Evolutionary conservation across 2,797 vertebrate species (phyloP).

Genomic region (Enteromius argenteus): DNA sequence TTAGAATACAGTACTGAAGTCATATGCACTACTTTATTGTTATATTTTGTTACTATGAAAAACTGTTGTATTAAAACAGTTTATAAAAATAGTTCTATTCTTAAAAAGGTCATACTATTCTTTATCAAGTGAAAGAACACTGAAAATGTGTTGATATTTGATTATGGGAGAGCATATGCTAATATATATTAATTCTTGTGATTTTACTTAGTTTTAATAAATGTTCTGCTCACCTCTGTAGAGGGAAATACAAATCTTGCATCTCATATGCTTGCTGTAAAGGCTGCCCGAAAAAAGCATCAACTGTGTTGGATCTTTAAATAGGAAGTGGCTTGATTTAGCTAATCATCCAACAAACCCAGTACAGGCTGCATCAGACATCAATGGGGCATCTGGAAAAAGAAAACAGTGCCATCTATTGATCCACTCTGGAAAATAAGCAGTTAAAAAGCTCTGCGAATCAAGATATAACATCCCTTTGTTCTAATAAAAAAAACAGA

Average conservation of each 20-base stretch:
- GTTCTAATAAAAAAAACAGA: not conserved
- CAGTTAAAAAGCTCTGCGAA: not conserved
- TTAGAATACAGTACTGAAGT: not conserved
- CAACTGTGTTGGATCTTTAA: slow-evolving; percentile 37
- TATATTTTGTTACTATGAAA: not conserved
- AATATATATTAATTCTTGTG: not conserved
- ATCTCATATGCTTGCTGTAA: not conserved
- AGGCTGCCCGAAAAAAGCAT: slow-evolving; percentile 1
- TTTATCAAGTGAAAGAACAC: not conserved
- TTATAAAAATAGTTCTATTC: not conserved
- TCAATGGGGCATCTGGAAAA: slow-evolving; percentile 15
- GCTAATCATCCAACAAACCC: slow-evolving; percentile 39
- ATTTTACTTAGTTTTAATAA: not conserved
- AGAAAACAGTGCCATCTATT: slow-evolving; percentile 66
- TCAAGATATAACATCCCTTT: too few relatives aligned
- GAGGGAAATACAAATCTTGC: not conserved
- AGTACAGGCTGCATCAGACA: slow-evolving; percentile 1
- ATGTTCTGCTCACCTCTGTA: not conserved
- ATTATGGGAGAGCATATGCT: not conserved
- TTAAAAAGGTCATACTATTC: not conserved
- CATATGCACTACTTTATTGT: not conserved
- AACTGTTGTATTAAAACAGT: not conserved
- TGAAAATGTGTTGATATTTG: not conserved
- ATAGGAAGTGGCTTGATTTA: slow-evolving; percentile 29
- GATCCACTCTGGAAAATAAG: slow-evolving; percentile 39